Conservation (phyloP, 2,113 vertebrate genomes). For the Cephalophus harveyi region DNA sequence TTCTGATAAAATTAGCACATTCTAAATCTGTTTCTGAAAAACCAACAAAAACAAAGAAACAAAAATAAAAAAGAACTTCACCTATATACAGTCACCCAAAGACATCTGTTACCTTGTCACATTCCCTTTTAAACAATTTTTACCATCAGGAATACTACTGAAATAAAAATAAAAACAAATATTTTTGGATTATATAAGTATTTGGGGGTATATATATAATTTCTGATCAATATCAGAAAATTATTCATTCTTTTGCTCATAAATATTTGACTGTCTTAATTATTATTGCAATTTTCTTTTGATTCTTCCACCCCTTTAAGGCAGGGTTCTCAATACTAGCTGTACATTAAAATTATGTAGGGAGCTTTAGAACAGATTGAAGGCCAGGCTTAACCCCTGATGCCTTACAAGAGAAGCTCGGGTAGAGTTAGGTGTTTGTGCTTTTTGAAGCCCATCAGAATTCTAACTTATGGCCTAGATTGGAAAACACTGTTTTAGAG, state of each 20-base stretch:
- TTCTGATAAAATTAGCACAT: conserved; percentile 41
- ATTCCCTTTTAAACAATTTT: conserved; percentile 39
- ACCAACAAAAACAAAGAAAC: neutral
- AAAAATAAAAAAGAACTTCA: neutral
- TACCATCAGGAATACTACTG: conserved; percentile 2
- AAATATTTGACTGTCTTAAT: neutral
- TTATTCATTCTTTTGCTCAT: neutral
- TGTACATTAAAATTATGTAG: neutral
- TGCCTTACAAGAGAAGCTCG: neutral
- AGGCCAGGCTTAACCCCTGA: neutral
- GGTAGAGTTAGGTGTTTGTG: accelerated
- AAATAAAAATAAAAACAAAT: conserved; percentile 1
- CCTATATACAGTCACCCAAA: conserved; percentile 12
- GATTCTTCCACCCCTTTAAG: neutral
- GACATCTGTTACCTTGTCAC: conserved; percentile 46
- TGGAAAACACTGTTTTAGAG: neutral
- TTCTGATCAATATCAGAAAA: neutral
- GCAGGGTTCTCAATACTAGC: neutral
- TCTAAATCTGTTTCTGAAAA: conserved; percentile 38
- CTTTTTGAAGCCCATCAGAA: neutral
- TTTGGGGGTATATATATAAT: neutral
- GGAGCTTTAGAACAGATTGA: neutral
- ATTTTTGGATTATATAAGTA: neutral
- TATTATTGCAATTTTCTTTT: neutral
- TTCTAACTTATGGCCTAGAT: neutral